Base-by-base conservation (phyloP, 2,888 invertebrate genomes). In the Pandemis cinnamomeana region DNA sequence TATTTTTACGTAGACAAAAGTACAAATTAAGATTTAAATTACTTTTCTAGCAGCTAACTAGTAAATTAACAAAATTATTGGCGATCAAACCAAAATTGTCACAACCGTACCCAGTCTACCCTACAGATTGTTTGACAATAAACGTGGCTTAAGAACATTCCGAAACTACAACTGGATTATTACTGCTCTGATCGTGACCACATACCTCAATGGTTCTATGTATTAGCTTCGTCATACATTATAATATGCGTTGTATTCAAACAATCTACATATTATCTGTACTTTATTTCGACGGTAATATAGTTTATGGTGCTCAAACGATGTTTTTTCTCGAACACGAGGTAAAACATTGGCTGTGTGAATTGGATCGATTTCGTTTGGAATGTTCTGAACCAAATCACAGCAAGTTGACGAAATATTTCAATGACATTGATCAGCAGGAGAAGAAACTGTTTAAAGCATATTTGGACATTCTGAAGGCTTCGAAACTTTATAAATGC, bases 241-340 rank as follows among this genome's bases (percentile, higher is more conserved):
- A 20, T 20, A 20, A 0, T 44, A 5, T 41, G 11, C 41, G 13
- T 10, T 11, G 4, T 10, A 10, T 7, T 53, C 53, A 53, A 15
- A 15, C 15, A 5, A 4, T 46, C 42, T 58, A 20, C 10, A 10
- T 7, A 8, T 1, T 60, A 0, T 13, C 46, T 7, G 0, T 36
- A 5, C 13, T 48, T 11, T 68, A 68, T 46, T 68, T 60, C 7
- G 68, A 71, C 36, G 58, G 36, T 6, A 71, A 71, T 42, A 71
- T 67, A 11, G 10, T 71, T 20, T 51, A 60, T 5, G 48, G 41
- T 5, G 4, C 36, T 0, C 46, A n/a, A 67, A 13, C 67, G 2
- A 60, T 71, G 1, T 51, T 42, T 15, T 60, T 71, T 61, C 27
- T 67, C 8, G 48, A 10, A 13, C 11, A 41, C 7, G 58, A 51